phyloP scores from a whole-genome alignment of 2,797 vertebrate species.

The Siniperca scherzeri region DNA sequence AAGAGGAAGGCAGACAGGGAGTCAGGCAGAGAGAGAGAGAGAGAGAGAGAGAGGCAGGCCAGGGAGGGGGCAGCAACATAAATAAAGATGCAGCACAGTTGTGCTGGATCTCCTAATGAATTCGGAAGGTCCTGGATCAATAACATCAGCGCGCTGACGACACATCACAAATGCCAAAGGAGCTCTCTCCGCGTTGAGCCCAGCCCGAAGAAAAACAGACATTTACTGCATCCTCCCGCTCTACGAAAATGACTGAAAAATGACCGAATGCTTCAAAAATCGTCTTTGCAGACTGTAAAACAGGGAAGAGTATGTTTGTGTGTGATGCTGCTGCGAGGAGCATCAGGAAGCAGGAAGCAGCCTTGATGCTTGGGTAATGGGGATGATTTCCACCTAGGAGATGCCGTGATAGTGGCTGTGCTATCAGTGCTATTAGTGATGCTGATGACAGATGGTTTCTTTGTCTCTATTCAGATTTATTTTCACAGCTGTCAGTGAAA shows the following conservation, averaged over 20 bases:
- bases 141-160: constrained; percentile 87
- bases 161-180: constrained; percentile 86
- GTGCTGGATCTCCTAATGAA: constrained; percentile 87
- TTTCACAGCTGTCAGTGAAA: constrained; percentile 74
- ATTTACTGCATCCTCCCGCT: constrained; percentile 44
- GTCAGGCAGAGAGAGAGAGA: constrained; percentile 45
- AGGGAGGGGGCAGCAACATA: constrained; percentile 81
- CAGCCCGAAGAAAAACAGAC: constrained; percentile 66
- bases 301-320: constrained; percentile 39
- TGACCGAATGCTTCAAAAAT: constrained; percentile 43
- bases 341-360: constrained; percentile 80
- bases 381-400: constrained; percentile 83
- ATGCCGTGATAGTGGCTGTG: constrained; percentile 77
- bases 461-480: constrained; percentile 80
- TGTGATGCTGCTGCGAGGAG: constrained; percentile 50
- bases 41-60: constrained; percentile 62
- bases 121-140: constrained; percentile 89
- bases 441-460: constrained; percentile 83
- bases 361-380: constrained; percentile 77
- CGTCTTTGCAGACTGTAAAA: constrained; percentile 41
- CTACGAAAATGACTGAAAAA: constrained; percentile 46
- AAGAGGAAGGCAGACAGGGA: constrained; percentile 76
- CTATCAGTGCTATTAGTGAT: constrained; percentile 81
- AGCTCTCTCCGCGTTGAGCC: constrained; percentile 64
- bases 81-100: constrained; percentile 88